Conservation (phyloP, 64 coral and sea anemone species). For the Catalaphyllia jardinei region DNA sequence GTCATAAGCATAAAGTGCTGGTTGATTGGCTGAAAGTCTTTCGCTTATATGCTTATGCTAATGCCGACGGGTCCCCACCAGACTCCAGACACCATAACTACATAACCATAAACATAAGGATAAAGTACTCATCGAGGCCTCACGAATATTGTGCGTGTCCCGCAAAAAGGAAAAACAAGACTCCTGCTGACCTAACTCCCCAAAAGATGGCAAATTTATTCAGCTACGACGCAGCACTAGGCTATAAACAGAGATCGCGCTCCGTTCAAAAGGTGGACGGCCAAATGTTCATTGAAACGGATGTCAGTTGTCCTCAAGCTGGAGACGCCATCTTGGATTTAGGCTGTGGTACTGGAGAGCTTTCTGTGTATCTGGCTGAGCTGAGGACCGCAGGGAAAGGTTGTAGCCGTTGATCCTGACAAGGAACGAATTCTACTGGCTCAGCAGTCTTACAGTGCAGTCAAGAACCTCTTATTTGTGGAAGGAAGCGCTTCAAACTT, state of each 20-base stretch:
- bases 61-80: no score
- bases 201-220: no score
- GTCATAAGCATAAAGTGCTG: no score
- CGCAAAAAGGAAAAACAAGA: no score
- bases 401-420: constrained; percentile 17
- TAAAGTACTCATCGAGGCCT: no score
- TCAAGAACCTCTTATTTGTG: neutral
- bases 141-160: no score
- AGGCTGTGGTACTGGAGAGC: neutral
- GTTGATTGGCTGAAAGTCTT: no score
- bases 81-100: no score
- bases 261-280: neutral
- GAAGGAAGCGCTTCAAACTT: constrained; percentile 19
- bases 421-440: constrained; percentile 14
- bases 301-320: neutral
- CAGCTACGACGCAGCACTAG: no score
- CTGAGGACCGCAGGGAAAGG: neutral
- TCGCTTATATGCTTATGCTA: no score
- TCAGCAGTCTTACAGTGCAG: neutral
- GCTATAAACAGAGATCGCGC: neutral
- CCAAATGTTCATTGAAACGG: neutral
- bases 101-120: no score
- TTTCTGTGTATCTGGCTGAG: neutral
- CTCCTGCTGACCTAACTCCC: no score
- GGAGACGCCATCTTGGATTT: neutral